Evolutionary conservation across 2,888 invertebrate species (phyloP).

Genomic region (Lottia scabra): DNA sequence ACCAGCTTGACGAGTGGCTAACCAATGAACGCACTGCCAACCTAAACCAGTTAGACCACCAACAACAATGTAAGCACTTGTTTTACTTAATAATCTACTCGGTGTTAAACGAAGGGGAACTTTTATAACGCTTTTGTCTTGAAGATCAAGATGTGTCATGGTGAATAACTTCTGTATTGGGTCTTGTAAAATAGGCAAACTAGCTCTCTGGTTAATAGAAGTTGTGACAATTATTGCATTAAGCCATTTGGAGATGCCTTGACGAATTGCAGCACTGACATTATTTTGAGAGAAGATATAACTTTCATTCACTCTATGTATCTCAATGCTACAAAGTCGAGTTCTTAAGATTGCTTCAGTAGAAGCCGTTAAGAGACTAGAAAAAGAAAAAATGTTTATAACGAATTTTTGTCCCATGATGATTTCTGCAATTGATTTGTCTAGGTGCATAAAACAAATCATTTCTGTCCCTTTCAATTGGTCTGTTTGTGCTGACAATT

Average conservation of each 20-base stretch:
- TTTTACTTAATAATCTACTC: constrained; percentile 28
- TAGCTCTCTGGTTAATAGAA: background rate
- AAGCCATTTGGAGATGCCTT: background rate
- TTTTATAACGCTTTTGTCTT: background rate
- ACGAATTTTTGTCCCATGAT: background rate
- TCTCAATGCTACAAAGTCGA: background rate
- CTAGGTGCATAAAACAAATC: background rate
- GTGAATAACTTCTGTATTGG: background rate
- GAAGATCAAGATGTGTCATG: background rate
- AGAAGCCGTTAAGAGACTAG: background rate
- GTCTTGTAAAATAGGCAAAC: background rate
- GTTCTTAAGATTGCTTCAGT: background rate
- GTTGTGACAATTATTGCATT: background rate
- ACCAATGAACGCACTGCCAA: constrained; percentile 43
- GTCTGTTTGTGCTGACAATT: background rate
- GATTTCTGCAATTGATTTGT: background rate
- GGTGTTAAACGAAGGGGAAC: background rate
- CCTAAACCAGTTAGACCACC: constrained; percentile 55
- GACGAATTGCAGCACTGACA: background rate
- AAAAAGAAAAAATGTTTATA: background rate
- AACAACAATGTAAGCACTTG: constrained; percentile 44
- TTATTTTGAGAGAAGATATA: background rate
- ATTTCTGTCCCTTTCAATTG: background rate
- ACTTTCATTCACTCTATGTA: background rate
- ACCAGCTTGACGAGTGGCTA: constrained; percentile 42